A percentile compares a stretch with the other conserved stretches of the same genome.
Conservation (phyloP, 2,113 vertebrate genomes). For the Cottus gobio region DNA sequence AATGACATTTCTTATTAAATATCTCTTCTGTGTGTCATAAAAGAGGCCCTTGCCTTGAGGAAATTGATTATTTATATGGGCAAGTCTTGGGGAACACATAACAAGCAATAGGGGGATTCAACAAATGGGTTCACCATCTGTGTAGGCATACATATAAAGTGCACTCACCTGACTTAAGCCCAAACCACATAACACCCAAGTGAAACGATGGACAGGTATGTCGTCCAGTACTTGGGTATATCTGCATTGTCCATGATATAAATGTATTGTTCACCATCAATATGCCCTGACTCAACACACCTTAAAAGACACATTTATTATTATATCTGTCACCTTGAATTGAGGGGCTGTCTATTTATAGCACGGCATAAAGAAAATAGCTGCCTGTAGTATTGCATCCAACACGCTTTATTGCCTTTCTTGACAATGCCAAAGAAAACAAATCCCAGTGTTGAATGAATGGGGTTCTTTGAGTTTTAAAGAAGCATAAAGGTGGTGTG, state of each 20-base stretch:
- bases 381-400: constrained; percentile 36
- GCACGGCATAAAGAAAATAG: constrained; percentile 50
- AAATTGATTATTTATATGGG: constrained; percentile 54
- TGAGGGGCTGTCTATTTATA: constrained; percentile 50
- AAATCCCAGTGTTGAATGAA: constrained; percentile 56
- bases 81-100: constrained; percentile 44
- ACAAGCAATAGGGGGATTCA: constrained; percentile 31
- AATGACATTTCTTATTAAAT: constrained; percentile 51
- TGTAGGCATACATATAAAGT: constrained; percentile 4
- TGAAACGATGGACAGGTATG: not conserved
- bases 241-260: not conserved
- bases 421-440: constrained; percentile 52
- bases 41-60: constrained; percentile 14
- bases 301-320: constrained; percentile 38
- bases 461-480: constrained; percentile 55
- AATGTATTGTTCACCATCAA: not conserved
- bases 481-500: constrained; percentile 52
- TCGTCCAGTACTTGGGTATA: not conserved
- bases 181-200: not conserved
- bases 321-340: constrained; percentile 23
- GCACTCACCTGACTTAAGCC: not conserved
- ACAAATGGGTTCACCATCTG: constrained; percentile 34
- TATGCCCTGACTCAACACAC: constrained; percentile 14
- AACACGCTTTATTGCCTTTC: constrained; percentile 63
- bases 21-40: constrained; percentile 59